Conservation (phyloP, 2,797 vertebrate species). For the Anguilla megastoma region DNA sequence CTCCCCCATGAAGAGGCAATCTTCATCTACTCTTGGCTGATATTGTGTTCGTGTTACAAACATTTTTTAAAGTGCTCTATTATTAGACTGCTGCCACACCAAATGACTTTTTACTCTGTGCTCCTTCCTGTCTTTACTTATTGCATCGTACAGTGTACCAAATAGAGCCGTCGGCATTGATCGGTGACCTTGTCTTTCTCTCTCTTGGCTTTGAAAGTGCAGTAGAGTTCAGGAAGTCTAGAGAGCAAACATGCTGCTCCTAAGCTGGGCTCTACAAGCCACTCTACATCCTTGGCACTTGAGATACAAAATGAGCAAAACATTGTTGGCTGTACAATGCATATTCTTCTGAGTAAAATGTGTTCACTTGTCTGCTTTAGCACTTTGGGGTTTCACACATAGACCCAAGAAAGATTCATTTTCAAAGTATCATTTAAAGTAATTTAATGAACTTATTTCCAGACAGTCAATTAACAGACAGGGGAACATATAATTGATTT, state of each 20-base stretch:
- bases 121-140: neutral
- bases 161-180: neutral
- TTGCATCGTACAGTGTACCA: neutral
- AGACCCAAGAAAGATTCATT: neutral
- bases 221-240: neutral
- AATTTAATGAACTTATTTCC: neutral
- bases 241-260: neutral
- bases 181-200: neutral
- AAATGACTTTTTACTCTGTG: neutral
- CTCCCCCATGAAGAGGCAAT: neutral
- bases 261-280: neutral
- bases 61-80: too few relatives aligned
- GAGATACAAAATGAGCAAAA: neutral
- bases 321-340: neutral
- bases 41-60: neutral
- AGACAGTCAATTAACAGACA: neutral
- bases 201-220: neutral
- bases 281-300: neutral
- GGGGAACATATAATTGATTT: neutral
- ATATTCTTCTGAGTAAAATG: neutral
- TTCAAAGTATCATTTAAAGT: neutral
- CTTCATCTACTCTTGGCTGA: neutral
- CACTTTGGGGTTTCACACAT: neutral
- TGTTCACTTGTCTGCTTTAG: neutral
- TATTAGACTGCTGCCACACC: neutral